A percentile compares a stretch with the other conserved stretches of the same genome.
These are phyloP conservation scores for Macrobrachium nipponense DNA, from an alignment of 1,140 invertebrate genomes.

Conservation along the genomic window DNA sequence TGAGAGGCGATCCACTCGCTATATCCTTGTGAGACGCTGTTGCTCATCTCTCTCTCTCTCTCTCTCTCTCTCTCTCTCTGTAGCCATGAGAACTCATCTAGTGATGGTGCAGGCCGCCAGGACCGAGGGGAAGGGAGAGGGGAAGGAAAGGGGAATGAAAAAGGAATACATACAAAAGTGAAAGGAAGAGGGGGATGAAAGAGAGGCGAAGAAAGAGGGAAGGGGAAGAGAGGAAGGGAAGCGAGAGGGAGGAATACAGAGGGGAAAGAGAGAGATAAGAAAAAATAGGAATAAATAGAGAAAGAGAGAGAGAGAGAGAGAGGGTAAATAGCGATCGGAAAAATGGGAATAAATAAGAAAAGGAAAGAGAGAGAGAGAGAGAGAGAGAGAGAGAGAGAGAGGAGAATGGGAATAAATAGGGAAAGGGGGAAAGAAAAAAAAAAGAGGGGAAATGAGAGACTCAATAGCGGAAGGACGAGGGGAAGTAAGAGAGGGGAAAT, in stretches of 20 bases:
- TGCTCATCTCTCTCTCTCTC: no score
- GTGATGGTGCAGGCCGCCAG: no score
- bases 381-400: conserved; percentile 3
- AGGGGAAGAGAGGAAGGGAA: neutral
- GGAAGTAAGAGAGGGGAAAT: neutral
- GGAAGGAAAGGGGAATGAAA: neutral
- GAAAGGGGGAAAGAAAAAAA: neutral
- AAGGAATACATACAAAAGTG: no score
- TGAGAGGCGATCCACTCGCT: no score
- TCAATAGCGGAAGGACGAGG: no score
- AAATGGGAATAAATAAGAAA: neutral
- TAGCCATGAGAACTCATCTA: no score
- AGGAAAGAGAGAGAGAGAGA: neutral
- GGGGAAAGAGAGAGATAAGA: neutral
- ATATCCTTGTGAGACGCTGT: no score
- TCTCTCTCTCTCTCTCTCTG: no score
- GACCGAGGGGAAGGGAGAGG: neutral
- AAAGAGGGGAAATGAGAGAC: neutral
- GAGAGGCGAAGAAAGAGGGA: neutral
- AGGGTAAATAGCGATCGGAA: neutral
- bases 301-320: neutral
- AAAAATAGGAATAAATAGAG: neutral
- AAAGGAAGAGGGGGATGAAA: neutral
- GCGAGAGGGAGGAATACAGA: no score
- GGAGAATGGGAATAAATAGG: neutral